These are phyloP conservation scores for Alcis repandata DNA, from an alignment of 2,888 invertebrate genomes.

Conservation along the genomic window DNA sequence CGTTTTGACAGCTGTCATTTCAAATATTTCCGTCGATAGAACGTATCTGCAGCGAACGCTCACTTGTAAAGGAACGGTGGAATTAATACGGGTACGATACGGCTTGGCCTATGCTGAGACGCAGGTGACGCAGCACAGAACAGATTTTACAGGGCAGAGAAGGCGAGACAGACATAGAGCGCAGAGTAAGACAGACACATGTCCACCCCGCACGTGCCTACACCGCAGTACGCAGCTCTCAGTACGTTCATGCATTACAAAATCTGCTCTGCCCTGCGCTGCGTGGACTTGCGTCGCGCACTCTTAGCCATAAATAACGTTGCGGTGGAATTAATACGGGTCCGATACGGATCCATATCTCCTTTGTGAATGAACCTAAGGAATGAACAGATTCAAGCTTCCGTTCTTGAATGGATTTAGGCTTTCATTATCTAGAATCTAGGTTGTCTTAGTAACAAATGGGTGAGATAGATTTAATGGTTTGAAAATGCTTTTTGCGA, in stretches of 20 bases:
- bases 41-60: neutral
- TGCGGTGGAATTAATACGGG: slow-evolving; percentile 20
- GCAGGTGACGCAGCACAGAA: too few relatives aligned
- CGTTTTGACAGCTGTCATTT: slow-evolving; percentile 8
- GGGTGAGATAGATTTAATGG: neutral
- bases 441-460: neutral
- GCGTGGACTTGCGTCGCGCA: too few relatives aligned
- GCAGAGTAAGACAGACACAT: too few relatives aligned
- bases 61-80: neutral
- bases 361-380: slow-evolving; percentile 10
- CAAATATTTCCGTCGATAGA: neutral
- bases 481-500: too few relatives aligned
- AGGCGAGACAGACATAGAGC: too few relatives aligned
- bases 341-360: slow-evolving; percentile 5
- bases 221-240: too few relatives aligned
- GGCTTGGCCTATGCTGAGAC: too few relatives aligned
- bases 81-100: slow-evolving; percentile 20
- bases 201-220: too few relatives aligned
- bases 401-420: neutral
- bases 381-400: neutral
- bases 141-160: too few relatives aligned
- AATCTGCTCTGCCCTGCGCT: too few relatives aligned
- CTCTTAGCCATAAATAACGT: too few relatives aligned
- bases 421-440: slow-evolving; percentile 3
- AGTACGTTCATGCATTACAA: too few relatives aligned